Evolutionary conservation across 2,888 invertebrate genomes (phyloP), one percentile per base, ranked within the genome.

Genomic region (Andrena fulva): DNA sequence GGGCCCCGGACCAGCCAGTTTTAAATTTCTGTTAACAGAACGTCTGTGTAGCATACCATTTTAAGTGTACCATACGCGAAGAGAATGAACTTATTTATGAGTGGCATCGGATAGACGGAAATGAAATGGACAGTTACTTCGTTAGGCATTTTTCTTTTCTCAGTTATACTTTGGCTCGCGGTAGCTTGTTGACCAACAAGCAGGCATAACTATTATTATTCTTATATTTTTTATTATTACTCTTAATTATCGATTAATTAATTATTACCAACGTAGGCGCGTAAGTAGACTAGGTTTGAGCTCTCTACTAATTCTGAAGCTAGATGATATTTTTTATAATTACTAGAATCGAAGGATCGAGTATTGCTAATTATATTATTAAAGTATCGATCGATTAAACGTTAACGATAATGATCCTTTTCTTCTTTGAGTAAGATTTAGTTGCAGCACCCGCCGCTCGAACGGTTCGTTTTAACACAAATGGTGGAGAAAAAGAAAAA

Each of bases 321-420:
- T 91, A 91, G 86, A 90, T 81, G 83, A 88, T 92, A 92, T 91
- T 92, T 92, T 92, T 92, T 92, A 89, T 92, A 92, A 91, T 90
- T 85, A 90, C 87, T 88, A 89, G 75, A 75, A 86, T 84, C 88
- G 89, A 91, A 89, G 89, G 90, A 90, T 87, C 91, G 91, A 93
- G 90, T 93, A 93, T 93, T 92, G 92, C 91, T 93, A 93, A 92
- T 92, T 71, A 82, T 76, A 91, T 90, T 91, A 91, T 90, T 84
- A 84, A 42, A 91, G 10, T 88, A 89, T 85, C 85, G 86, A 90
- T 87, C 69, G 86, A 87, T 89, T 88, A 85, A 88, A 88, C 80
- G 79, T 89, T 89, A 87, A 87, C 79, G 83, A 84, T 90, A 89
- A 89, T 80, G 88, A 87, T 88, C 86, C 86, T 86, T 70, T 69